Evolutionary conservation across 1,140 invertebrate genomes (phyloP).

Genomic region (Leptinotarsa defecta): DNA sequence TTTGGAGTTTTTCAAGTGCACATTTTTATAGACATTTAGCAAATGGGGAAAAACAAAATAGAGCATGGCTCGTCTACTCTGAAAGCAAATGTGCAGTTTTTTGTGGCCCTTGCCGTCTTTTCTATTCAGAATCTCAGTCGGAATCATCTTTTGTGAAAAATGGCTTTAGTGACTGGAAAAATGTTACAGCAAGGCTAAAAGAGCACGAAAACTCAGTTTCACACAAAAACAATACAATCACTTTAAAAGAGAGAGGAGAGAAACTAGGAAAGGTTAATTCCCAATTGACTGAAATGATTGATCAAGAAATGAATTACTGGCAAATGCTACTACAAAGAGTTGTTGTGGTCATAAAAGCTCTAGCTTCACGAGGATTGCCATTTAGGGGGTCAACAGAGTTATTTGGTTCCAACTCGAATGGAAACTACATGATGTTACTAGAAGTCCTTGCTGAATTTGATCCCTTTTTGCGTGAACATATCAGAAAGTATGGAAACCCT

Average conservation of each 20-base stretch:
- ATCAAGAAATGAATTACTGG: conserved; percentile 21
- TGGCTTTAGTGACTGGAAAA: conserved; percentile 29
- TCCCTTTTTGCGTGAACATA: conserved; percentile 51
- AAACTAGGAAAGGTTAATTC: background rate
- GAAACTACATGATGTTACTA: conserved; percentile 45
- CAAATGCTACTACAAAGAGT: conserved; percentile 24
- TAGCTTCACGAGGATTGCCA: conserved; percentile 37
- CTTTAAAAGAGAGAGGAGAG: background rate
- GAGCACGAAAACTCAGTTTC: conserved; percentile 13
- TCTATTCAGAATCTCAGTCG: conserved; percentile 38
- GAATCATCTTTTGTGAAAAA: background rate
- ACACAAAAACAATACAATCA: conserved; percentile 5
- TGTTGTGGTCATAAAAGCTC: conserved; percentile 38
- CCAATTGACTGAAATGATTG: background rate
- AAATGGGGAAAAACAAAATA: conserved; percentile 23
- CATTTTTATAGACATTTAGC: conserved; percentile 37
- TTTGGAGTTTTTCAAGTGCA: conserved; percentile 31
- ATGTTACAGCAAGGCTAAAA: conserved; percentile 24
- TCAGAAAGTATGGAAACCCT: conserved; percentile 48
- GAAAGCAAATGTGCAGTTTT: conserved; percentile 25
- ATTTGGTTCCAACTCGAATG: conserved; percentile 30
- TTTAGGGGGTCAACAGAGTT: conserved; percentile 36
- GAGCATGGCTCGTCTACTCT: conserved; percentile 31
- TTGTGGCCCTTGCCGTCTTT: conserved; percentile 20
- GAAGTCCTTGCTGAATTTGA: conserved; percentile 53